Evolutionary conservation across 2,113 vertebrate species (phyloP).

Genomic region (Phrynosoma platyrhinos): DNA sequence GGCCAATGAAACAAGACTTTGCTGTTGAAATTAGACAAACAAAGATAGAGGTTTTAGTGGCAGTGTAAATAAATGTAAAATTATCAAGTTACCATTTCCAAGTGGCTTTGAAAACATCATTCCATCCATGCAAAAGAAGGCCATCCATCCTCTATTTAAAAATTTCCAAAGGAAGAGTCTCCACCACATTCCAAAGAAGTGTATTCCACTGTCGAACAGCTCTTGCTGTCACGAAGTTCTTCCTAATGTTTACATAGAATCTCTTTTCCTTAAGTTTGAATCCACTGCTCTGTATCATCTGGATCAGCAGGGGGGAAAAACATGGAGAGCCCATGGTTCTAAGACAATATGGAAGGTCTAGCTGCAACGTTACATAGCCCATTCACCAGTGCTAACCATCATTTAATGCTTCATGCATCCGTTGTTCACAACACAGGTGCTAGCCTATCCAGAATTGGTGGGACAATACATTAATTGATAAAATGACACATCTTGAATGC

Average conservation of each 20-base stretch:
- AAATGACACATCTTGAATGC: neutral
- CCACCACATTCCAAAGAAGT: too few species aligned
- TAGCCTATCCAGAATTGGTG: too few species aligned
- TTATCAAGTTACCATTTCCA: neutral
- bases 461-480: neutral
- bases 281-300: too few species aligned
- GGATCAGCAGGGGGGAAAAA: too few species aligned
- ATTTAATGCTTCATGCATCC: neutral
- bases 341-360: neutral
- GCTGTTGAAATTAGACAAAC: conserved; percentile 41
- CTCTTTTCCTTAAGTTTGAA: too few species aligned
- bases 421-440: neutral
- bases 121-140: neutral
- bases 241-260: too few species aligned
- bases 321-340: too few species aligned
- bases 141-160: neutral
- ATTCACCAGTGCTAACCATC: neutral
- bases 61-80: conserved; percentile 45
- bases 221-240: too few species aligned
- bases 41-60: conserved; percentile 25
- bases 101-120: neutral
- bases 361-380: too few species aligned
- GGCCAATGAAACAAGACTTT: conserved; percentile 44
- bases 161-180: too few species aligned
- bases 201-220: too few species aligned